Base-by-base conservation (phyloP, 2,113 vertebrate species). In the Dasypus novemcinctus region DNA sequence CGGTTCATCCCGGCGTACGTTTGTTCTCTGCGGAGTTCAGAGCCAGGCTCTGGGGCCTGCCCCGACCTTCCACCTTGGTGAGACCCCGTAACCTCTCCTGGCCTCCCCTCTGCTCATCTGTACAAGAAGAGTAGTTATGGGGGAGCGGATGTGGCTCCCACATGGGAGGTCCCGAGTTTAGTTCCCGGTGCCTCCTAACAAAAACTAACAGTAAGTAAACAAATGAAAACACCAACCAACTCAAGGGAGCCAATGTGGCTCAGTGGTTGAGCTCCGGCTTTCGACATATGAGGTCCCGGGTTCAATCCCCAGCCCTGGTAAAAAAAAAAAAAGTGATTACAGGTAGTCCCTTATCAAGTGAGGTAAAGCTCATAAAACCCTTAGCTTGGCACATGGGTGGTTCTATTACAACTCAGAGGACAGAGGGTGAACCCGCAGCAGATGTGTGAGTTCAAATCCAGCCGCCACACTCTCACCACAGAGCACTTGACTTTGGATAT, bases 271-370 rank as follows among this genome's bases (percentile, higher is more conserved):
- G 46, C 8, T 7, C 46, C 46, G 11, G 46, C 46, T 49, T 49
- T 49, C 46, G 8, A 49, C 8, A 49, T 49, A 49, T 9, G 5
- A 49, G 46, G 46, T 49, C 46, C 46, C 8, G 8, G 46, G 5
- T 49, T 49, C 46, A 49, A 49, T 49, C 46, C 46, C 46, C 8
- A 49, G 46, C 46, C 46, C 46, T 49, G 5, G 46, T 49, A 49
- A 49, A 49, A 49, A 49, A 49, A 49, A 49, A 49, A 49, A 49
- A 49, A 49, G 46, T 49, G n/a, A 82, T 81, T 43, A 72, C 0
- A 17, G 29, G 49, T 33, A 15, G 25, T n/a, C 46, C 31, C 25
- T 91, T 66, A 95, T 82, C 95, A 87, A 88, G 89, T 83, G 63
- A 95, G 87, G 86, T 72, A 71, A 81, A 41, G 63, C 82, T 63